Evolutionary conservation across 2,888 invertebrate species (phyloP).

Genomic region (Scaptomyza parva): DNA sequence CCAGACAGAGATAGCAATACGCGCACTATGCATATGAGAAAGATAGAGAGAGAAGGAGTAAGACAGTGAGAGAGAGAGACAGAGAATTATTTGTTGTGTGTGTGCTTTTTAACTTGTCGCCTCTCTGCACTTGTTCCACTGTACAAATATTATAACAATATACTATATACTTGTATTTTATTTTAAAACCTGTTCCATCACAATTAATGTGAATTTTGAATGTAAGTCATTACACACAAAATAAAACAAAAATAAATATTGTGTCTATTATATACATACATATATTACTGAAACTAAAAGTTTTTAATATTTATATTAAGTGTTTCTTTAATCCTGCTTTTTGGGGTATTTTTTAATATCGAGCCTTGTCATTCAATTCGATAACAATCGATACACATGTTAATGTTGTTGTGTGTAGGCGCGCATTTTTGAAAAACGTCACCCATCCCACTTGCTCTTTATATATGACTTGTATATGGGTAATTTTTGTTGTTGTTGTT

Average conservation of each 20-base stretch:
- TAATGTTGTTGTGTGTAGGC: neutral
- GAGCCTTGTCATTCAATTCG: neutral
- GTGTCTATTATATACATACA: constrained; percentile 1
- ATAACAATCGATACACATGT: constrained; percentile 11
- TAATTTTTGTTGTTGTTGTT: neutral
- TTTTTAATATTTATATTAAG: neutral
- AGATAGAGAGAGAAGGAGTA: too few species aligned
- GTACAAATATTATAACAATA: constrained; percentile 56
- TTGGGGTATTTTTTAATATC: neutral
- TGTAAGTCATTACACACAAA: constrained; percentile 32
- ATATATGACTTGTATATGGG: neutral
- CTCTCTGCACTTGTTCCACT: constrained; percentile 39
- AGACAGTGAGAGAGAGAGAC: neutral
- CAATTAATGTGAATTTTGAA: constrained; percentile 27
- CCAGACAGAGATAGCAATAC: constrained; percentile 4
- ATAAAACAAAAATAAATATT: neutral
- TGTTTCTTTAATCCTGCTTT: neutral
- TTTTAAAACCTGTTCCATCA: constrained; percentile 38
- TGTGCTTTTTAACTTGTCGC: constrained; percentile 5
- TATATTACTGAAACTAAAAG: neutral
- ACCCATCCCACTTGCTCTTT: neutral
- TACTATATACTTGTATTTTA: constrained; percentile 24
- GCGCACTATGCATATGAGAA: too few species aligned
- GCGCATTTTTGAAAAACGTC: neutral
- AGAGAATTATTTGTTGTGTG: neutral